Percentiles rank a stretch among this genome's conserved stretches.
Conservation (phyloP, 53 echinoderm and acorn worm genomes). For the Echinometra lucunter region DNA sequence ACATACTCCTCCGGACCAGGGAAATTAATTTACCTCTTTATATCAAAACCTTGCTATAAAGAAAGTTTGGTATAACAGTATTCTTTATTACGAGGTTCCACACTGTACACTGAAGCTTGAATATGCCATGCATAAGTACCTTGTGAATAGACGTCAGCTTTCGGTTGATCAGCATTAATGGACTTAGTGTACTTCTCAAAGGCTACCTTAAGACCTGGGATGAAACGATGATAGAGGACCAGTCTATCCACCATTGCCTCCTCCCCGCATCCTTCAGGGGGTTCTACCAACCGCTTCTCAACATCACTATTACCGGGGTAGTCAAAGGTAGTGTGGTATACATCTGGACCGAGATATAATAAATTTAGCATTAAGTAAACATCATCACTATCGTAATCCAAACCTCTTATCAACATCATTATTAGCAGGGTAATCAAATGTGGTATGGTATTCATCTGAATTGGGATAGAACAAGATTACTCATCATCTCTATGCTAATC, state of each 20-base stretch:
- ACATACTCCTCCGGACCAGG: no score
- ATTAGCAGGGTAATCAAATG: constrained; percentile 93
- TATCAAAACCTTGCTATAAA: no score
- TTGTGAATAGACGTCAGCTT: constrained; percentile 95
- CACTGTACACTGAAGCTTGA: no score
- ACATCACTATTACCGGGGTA: constrained; percentile 88
- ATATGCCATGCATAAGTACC: constrained; percentile 64
- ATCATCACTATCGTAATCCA: no score
- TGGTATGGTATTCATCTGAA: constrained; percentile 98
- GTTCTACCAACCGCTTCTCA: constrained; percentile 89
- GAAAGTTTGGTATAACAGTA: no score
- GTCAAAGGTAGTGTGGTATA: constrained; percentile 99
- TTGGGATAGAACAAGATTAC: no score
- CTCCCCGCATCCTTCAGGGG: constrained; percentile 90
- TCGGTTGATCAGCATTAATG: constrained; percentile 98
- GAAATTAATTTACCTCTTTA: no score
- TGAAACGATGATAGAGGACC: constrained; percentile 82
- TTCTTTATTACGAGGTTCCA: no score
- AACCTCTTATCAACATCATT: constrained; percentile 87
- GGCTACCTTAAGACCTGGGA: constrained; percentile 80
- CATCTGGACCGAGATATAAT: no score
- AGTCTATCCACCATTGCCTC: constrained; percentile 86
- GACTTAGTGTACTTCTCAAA: constrained; percentile 78
- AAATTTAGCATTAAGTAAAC: no score
- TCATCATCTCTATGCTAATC: no score